These are phyloP conservation scores for Nomia melanderi DNA, from an alignment of 1,140 invertebrate genomes.

Conservation along the genomic window DNA sequence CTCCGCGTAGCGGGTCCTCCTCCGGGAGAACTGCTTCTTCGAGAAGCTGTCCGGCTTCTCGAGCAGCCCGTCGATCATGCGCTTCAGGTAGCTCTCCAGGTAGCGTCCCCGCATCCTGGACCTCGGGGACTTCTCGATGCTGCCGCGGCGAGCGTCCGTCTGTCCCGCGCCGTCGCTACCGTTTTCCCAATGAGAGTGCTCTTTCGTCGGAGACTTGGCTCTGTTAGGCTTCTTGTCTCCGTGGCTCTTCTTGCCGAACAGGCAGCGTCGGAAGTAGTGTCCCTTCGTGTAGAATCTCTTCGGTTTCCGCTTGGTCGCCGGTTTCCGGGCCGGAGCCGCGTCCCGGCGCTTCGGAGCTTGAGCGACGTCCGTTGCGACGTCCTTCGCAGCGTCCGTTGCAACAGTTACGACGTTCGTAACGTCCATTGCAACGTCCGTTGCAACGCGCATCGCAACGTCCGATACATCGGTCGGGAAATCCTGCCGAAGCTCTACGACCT, in stretches of 20 bases:
- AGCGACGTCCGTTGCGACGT: neutral
- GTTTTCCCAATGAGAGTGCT: neutral
- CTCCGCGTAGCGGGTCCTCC: conserved; percentile 41
- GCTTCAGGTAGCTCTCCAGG: conserved; percentile 39
- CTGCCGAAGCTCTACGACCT: too few species aligned
- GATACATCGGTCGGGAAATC: too few species aligned
- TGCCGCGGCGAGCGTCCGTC: neutral
- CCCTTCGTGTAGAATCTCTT: conserved; percentile 15
- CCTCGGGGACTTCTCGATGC: conserved; percentile 8
- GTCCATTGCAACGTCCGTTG: too few species aligned
- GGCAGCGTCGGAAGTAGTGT: conserved; percentile 28
- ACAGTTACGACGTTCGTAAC: too few species aligned
- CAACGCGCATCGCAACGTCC: too few species aligned
- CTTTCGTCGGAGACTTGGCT: conserved; percentile 17
- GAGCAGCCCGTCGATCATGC: conserved; percentile 27
- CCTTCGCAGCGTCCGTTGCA: neutral
- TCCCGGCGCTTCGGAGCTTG: conserved; percentile 1
- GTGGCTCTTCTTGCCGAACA: neutral
- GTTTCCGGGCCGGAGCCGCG: neutral
- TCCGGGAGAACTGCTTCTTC: neutral
- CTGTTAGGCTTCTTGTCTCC: conserved; percentile 15
- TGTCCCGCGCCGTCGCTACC: neutral
- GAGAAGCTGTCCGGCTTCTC: neutral
- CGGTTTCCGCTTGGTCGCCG: conserved; percentile 15
- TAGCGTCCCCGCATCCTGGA: conserved; percentile 34